Percentiles rank a stretch among this genome's conserved stretches.
Conservation (phyloP, 2,888 invertebrate genomes). For the Thymelicus sylvestris region DNA sequence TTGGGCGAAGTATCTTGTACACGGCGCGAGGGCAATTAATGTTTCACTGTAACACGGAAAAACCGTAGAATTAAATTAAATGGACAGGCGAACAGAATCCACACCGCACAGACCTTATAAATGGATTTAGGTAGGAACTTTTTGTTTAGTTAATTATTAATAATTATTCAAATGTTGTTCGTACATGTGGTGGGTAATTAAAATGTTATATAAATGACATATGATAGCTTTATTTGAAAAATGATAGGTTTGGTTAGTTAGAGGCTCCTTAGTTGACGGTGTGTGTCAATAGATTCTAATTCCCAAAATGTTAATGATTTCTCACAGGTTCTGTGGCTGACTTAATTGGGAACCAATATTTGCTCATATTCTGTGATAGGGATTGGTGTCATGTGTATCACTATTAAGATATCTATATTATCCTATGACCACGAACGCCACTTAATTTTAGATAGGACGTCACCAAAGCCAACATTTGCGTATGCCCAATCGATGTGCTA, state of each 20-base stretch:
- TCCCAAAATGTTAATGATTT: too few species aligned
- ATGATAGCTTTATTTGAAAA: background rate
- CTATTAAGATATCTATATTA: background rate
- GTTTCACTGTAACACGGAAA: conserved; percentile 31
- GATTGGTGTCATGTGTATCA: too few species aligned
- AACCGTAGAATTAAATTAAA: background rate
- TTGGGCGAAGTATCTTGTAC: conserved; percentile 44
- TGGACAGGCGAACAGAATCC: background rate
- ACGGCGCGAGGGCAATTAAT: conserved; percentile 47
- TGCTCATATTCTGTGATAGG: too few species aligned
- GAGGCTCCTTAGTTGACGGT: background rate
- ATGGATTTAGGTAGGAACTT: background rate
- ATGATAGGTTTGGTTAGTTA: background rate
- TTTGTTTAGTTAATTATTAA: background rate
- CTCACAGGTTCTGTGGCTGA: too few species aligned
- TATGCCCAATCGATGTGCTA: conserved; percentile 20
- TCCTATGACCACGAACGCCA: background rate
- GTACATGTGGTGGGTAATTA: too few species aligned
- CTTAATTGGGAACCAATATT: too few species aligned
- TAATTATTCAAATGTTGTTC: background rate
- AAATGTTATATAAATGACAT: too few species aligned
- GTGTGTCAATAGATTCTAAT: too few species aligned
- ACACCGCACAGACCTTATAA: background rate
- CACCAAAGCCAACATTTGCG: background rate
- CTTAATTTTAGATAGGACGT: background rate